Conservation (phyloP, 2,113 vertebrate species). For the Symphodus melops region DNA sequence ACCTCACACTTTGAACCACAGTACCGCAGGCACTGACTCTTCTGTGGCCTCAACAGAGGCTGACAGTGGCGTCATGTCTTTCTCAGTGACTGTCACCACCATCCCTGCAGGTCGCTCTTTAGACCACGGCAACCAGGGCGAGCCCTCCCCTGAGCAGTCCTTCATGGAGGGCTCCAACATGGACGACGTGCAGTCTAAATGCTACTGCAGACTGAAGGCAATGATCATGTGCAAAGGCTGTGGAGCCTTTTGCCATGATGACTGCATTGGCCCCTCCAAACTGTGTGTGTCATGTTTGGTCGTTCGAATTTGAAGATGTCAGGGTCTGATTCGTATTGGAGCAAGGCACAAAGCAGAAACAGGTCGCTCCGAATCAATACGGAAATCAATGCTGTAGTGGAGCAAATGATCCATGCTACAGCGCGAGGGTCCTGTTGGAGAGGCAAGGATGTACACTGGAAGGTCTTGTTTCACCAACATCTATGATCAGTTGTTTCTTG, state of each 20-base stretch:
- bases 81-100: slow-evolving; percentile 97
- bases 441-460: slow-evolving; percentile 72
- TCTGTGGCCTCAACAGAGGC: slow-evolving; percentile 55
- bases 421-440: slow-evolving; percentile 24
- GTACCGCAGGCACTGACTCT: slow-evolving; percentile 62
- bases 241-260: slow-evolving; percentile 97
- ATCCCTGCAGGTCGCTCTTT: slow-evolving; percentile 87
- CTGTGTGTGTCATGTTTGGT: slow-evolving; percentile 98
- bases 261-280: slow-evolving; percentile 98
- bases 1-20: slow-evolving; percentile 83
- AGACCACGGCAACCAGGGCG: slow-evolving; percentile 77
- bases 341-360: slow-evolving; percentile 25
- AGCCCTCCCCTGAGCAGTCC: slow-evolving; percentile 87
- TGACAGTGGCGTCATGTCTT: slow-evolving; percentile 89
- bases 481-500: slow-evolving; percentile 52
- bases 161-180: slow-evolving; percentile 85
- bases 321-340: slow-evolving; percentile 14
- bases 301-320: slow-evolving; percentile 80
- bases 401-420: neutral
- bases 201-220: slow-evolving; percentile 98
- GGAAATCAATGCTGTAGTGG: neutral
- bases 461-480: slow-evolving; percentile 56
- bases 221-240: slow-evolving; percentile 99
- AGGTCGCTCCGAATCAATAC: slow-evolving; percentile 28
- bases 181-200: slow-evolving; percentile 92